Evolutionary conservation across 2,888 invertebrate genomes (phyloP), one percentile per base, ranked within the genome.

Genomic region (Coecobrya sp.): DNA sequence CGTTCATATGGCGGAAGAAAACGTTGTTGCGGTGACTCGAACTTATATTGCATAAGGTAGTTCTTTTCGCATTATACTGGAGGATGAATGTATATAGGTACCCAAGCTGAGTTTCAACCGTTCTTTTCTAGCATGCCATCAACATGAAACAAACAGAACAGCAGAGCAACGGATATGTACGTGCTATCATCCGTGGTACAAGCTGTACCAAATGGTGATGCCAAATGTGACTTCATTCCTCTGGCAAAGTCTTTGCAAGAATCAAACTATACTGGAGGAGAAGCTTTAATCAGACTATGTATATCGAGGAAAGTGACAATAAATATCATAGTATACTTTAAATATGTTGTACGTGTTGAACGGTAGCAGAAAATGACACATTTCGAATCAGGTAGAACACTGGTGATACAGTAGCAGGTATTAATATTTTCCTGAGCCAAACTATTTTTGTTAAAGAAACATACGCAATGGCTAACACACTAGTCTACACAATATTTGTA

Each of bases 1-100:
- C 86, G 86, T 81, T 91, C 91, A 91, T 86, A 79, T 79, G 68
- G 81, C 76, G 91, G 91, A 91, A 91, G 79, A 86, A 85, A 91
- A 91, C 5, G 82, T 55, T 52, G 76, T 86, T 79, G 91, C 55
- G 79, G 91, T 91, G 52, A 42, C 19, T 76, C 8, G 42, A 36
- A 36, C 27, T 68, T 68, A 81, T 42, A 62, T 30, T 13, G 36
- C 70, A 13, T 2, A 30, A 36, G 49, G 1, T 7, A 13, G 13
- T 49, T 13, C 11, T 10, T 7, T 11, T 49, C 49, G 49, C 1
- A 1, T 1, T 49, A 1, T 13, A 13, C 49, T n/a, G n/a, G n/a
- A n/a, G n/a, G n/a, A n/a, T n/a, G n/a, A n/a, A 49, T 49, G 13
- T 49, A 49, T 1, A 13, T 70, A n/a, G 8, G 36, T 36, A 70